Conservation (phyloP, 2,888 invertebrate species). For the Folsomia candida region DNA sequence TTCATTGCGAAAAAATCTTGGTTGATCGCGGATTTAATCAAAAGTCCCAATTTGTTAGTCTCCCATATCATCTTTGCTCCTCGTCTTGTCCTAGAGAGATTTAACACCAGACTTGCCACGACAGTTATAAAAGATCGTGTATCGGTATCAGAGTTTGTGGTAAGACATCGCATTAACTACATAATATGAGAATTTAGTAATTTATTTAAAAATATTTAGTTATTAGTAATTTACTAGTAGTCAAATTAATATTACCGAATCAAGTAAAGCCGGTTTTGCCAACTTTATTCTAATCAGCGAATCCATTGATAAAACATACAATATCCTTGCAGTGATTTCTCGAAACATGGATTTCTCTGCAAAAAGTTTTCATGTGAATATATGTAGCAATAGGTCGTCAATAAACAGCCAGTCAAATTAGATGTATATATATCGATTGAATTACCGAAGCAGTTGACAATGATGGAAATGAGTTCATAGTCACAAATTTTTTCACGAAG, state of each 20-base stretch:
- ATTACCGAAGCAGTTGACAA: conserved; percentile 35
- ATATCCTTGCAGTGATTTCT: conserved; percentile 24
- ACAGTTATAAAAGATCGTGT: conserved; percentile 2
- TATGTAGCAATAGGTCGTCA: no score
- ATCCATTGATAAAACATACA: conserved; percentile 39
- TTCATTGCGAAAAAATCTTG: conserved; percentile 38
- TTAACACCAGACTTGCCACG: conserved; percentile 28
- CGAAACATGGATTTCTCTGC: conserved; percentile 28
- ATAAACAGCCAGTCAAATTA: no score
- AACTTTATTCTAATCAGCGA: conserved; percentile 16
- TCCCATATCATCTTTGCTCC: conserved; percentile 30
- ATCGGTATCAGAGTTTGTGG: no score
- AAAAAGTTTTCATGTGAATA: background rate
- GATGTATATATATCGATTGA: no score
- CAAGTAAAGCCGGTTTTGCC: background rate
- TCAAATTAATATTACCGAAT: no score
- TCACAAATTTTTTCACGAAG: conserved; percentile 23
- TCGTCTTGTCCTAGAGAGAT: conserved; percentile 25
- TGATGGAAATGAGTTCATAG: conserved; percentile 19
- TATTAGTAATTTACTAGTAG: no score
- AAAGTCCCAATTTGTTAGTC: conserved; percentile 15
- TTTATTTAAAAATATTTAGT: no score
- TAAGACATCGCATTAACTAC: no score
- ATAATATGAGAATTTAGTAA: no score
- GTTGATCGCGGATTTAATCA: conserved; percentile 27